These are phyloP conservation scores for Symphodus melops DNA, from an alignment of 2,113 vertebrate species.

Conservation along the genomic window DNA sequence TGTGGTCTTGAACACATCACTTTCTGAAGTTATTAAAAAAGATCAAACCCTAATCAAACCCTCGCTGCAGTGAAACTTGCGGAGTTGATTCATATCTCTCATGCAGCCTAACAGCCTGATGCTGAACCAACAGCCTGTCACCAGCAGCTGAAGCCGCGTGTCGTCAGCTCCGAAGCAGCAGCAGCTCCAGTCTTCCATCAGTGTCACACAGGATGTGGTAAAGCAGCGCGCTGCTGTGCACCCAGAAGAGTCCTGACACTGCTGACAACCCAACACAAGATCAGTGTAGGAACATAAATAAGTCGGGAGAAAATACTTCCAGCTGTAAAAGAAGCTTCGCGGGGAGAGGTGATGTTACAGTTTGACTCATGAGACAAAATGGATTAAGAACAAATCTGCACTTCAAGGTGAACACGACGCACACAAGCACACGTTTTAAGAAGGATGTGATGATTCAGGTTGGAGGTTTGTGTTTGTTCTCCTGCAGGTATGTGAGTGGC, in stretches of 20 bases:
- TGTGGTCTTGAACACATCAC: too few relatives aligned
- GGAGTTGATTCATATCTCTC: neutral
- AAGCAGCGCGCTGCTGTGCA: conserved; percentile 4
- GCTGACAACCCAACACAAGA: neutral
- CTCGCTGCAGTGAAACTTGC: neutral
- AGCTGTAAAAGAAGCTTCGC: neutral
- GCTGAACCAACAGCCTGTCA: conserved; percentile 39
- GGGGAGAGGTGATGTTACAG: neutral
- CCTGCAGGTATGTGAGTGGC: too few relatives aligned
- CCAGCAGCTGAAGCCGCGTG: conserved; percentile 23
- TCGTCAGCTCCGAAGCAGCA: conserved; percentile 5
- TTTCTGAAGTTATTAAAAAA: too few relatives aligned
- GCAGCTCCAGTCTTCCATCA: conserved; percentile 26
- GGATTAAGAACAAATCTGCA: neutral
- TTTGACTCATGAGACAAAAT: too few relatives aligned
- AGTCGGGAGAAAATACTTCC: neutral
- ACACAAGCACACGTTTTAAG: too few relatives aligned
- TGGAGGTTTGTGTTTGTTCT: too few relatives aligned
- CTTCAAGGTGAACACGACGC: neutral
- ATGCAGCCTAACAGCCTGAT: conserved; percentile 11
- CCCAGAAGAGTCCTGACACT: neutral
- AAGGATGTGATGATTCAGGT: too few relatives aligned
- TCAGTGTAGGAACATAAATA: neutral
- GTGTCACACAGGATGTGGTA: conserved; percentile 8
- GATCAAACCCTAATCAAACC: neutral